Evolutionary conservation across 1,140 invertebrate genomes (phyloP).

Genomic region (Zaprionus gabonicus): DNA sequence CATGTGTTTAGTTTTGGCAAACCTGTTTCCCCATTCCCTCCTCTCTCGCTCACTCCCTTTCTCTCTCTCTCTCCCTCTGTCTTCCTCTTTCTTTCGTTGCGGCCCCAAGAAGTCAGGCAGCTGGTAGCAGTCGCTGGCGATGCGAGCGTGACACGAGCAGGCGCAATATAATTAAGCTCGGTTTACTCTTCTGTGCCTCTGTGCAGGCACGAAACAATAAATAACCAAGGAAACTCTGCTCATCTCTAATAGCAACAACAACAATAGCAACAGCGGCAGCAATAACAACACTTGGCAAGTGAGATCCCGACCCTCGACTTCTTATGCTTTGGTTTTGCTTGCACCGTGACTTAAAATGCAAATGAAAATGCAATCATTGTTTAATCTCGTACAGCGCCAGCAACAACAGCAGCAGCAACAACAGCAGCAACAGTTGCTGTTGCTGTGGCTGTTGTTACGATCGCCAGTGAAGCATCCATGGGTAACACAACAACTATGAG

Average conservation of each 20-base stretch:
- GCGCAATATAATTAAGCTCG: neutral
- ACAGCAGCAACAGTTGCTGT: slow-evolving; percentile 23
- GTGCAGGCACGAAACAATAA: neutral
- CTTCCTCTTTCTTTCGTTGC: neutral
- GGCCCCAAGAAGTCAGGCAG: slow-evolving; percentile 21
- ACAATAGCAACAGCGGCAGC: slow-evolving; percentile 17
- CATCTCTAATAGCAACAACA: slow-evolving; percentile 31
- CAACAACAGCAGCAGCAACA: slow-evolving; percentile 47
- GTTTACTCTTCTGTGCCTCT: neutral
- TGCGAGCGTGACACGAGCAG: slow-evolving; percentile 38
- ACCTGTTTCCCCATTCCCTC: slow-evolving; percentile 52
- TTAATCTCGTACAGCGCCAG: slow-evolving; percentile 78
- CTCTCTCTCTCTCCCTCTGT: too few relatives aligned
- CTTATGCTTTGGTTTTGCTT: slow-evolving; percentile 55
- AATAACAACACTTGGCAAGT: slow-evolving; percentile 73
- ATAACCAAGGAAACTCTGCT: neutral
- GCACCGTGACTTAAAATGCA: slow-evolving; percentile 83
- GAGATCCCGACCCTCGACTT: slow-evolving; percentile 66
- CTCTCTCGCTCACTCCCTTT: too few relatives aligned
- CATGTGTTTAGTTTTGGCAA: slow-evolving; percentile 78
- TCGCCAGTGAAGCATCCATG: slow-evolving; percentile 61
- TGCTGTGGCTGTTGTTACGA: slow-evolving; percentile 64
- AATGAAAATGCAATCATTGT: slow-evolving; percentile 83
- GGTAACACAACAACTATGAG: slow-evolving; percentile 59
- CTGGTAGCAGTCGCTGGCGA: slow-evolving; percentile 33